Evolutionary conservation across 2,888 invertebrate genomes (phyloP).

Genomic region (Loripinus fragilis): DNA sequence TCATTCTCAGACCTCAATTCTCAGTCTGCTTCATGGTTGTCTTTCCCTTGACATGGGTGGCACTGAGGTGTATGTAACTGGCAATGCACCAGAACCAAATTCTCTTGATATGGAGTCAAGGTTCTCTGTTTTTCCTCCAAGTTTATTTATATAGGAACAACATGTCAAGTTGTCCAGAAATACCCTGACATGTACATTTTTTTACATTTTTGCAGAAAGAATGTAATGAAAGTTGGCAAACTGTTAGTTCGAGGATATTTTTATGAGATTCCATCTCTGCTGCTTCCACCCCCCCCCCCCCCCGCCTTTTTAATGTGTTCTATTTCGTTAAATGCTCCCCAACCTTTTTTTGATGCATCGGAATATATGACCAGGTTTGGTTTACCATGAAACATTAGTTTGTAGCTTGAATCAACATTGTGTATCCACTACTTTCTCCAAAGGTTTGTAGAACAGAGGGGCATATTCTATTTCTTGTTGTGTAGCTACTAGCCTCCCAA

Average conservation of each 20-base stretch:
- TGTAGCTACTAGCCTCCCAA: constrained; percentile 47
- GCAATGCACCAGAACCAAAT: constrained; percentile 42
- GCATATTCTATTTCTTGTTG: constrained; percentile 49
- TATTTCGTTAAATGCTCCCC: constrained; percentile 31
- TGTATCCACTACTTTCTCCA: constrained; percentile 50
- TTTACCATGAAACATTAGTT: constrained; percentile 18
- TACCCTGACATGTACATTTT: not conserved
- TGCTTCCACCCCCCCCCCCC: too few relatives aligned
- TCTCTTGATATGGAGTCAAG: constrained; percentile 19
- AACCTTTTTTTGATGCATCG: too few relatives aligned
- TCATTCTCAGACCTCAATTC: constrained; percentile 20
- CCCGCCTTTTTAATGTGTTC: constrained; percentile 25
- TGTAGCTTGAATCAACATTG: constrained; percentile 23
- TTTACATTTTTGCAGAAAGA: constrained; percentile 13
- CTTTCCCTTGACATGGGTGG: constrained; percentile 22
- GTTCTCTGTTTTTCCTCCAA: constrained; percentile 20
- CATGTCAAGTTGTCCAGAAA: constrained; percentile 25
- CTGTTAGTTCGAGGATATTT: constrained; percentile 46
- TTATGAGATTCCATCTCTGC: constrained; percentile 37
- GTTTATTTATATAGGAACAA: too few relatives aligned
- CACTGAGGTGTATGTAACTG: constrained; percentile 27
- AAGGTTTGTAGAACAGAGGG: constrained; percentile 36
- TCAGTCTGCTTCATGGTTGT: constrained; percentile 31
- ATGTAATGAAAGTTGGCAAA: constrained; percentile 28
- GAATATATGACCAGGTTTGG: constrained; percentile 31